Percentiles rank a stretch among this genome's conserved stretches.
phyloP scores from a whole-genome alignment of 2,797 vertebrate species.

The Argyrosomus regius region DNA sequence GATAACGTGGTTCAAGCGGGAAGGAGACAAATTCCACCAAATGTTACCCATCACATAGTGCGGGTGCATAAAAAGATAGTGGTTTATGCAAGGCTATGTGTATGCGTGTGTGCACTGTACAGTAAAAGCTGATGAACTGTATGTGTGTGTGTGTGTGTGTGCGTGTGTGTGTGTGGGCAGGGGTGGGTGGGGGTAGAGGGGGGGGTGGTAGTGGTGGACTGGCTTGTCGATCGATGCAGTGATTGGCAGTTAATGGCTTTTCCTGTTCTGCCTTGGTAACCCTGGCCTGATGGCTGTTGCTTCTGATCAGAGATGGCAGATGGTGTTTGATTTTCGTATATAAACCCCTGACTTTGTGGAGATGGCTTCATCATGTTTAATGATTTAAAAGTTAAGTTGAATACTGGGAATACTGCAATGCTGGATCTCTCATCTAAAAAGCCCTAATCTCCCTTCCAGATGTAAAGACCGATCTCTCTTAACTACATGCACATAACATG shows the following conservation, averaged over 20 bases:
- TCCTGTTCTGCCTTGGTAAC: conserved; percentile 90
- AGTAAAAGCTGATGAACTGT: conserved; percentile 70
- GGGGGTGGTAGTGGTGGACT: conserved; percentile 77
- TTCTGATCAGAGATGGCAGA: conserved; percentile 89
- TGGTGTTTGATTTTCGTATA: conserved; percentile 88
- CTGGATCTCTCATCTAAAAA: conserved; percentile 68
- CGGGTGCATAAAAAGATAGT: conserved; percentile 16
- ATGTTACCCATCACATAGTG: conserved; percentile 21
- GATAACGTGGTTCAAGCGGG: conserved; percentile 54
- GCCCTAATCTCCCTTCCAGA: conserved; percentile 66
- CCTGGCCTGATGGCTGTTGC: conserved; percentile 87
- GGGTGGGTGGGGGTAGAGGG: conserved; percentile 51
- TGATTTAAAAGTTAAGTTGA: conserved; percentile 86
- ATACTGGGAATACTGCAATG: conserved; percentile 78
- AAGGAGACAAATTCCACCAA: conserved; percentile 51
- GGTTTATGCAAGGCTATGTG: conserved; percentile 25
- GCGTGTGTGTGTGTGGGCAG: conserved; percentile 65
- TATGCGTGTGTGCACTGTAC: conserved; percentile 55
- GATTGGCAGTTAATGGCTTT: conserved; percentile 92
- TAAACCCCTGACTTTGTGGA: conserved; percentile 84
- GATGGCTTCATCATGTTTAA: conserved; percentile 88
- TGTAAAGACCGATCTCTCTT: conserved; percentile 53
- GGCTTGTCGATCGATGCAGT: conserved; percentile 89
- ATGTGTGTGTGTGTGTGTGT: conserved; percentile 58
- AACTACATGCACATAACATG: conserved; percentile 49